Evolutionary conservation across 1,140 invertebrate genomes (phyloP), one percentile per base, ranked within the genome.

Genomic region (Drosophila ercepeae): DNA sequence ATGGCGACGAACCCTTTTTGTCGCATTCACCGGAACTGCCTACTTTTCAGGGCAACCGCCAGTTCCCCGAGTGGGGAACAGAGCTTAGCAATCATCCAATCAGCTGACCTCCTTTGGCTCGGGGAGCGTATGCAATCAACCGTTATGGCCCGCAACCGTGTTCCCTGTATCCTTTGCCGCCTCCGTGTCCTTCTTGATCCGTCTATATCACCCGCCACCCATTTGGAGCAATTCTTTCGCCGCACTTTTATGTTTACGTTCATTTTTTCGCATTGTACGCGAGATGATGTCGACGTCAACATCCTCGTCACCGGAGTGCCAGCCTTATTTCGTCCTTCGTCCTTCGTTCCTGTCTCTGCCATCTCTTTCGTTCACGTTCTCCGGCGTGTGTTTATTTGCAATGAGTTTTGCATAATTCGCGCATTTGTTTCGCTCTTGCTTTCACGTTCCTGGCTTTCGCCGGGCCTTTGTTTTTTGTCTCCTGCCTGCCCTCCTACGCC

Each of bases 371-470:
- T 50, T 53, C 58, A 25, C 55, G 63, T 27, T 19, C 16, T 29
- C 27, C 50, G 67, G 59, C 67, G 55, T 77, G 53, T 86, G 82
- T 86, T 86, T 86, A 86, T 84, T 84, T 84, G 72, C 82, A 81
- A 77, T 86, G 82, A 86, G 82, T 82, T 86, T 88, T 86, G 82
- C 82, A 86, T 86, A 86, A 86, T 86, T 86, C 77, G 77, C 82
- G 82, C 82, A 86, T 86, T 86, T 86, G 82, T 82, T 88, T 82
- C 77, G 82, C 73, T 70, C 73, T 25, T 27, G 16, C 16, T 29
- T 27, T 32, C 14, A 7, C 25, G 19, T 51, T n/a, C n/a, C n/a
- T n/a, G n/a, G n/a, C n/a, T n/a, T 69, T 49, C 14, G 34, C n/a
- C 34, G 4, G 36, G 54, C 14, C 55, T 36, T 53, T 67, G 61